Conservation (phyloP, 2,888 invertebrate species). For the Tiliacea citrago region DNA sequence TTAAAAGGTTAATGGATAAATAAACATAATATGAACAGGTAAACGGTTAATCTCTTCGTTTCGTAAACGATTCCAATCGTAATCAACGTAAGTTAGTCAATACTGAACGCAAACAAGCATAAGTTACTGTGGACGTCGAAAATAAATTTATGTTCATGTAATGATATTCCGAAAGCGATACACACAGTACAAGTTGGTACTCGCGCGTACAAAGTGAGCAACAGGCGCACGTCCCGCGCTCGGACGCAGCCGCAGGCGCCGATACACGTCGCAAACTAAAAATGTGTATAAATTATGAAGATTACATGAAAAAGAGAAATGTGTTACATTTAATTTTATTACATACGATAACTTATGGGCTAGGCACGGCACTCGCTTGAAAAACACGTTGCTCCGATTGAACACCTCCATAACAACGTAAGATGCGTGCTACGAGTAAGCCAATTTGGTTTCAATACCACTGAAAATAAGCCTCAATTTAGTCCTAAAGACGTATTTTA, state of each 20-base stretch:
- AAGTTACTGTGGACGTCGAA: slow-evolving; percentile 70
- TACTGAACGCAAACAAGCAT: slow-evolving; percentile 70
- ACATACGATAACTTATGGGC: slow-evolving; percentile 89
- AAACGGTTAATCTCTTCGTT: slow-evolving; percentile 48
- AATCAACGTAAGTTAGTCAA: slow-evolving; percentile 66
- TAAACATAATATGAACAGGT: slow-evolving; percentile 35
- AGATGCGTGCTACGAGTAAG: slow-evolving; percentile 22
- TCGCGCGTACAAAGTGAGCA: slow-evolving; percentile 68
- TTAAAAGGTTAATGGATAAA: slow-evolving; percentile 41
- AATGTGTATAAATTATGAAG: slow-evolving; percentile 90
- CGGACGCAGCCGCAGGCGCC: slow-evolving; percentile 79
- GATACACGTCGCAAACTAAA: slow-evolving; percentile 87
- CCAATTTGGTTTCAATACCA: slow-evolving; percentile 41
- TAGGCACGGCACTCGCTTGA: slow-evolving; percentile 87
- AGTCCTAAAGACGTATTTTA: slow-evolving; percentile 29
- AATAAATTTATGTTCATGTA: slow-evolving; percentile 75
- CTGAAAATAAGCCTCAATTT: slow-evolving; percentile 60
- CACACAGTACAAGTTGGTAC: slow-evolving; percentile 59
- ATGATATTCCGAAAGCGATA: slow-evolving; percentile 75
- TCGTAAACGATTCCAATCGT: slow-evolving; percentile 62
- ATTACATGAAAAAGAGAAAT: slow-evolving; percentile 90
- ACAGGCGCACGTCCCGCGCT: slow-evolving; percentile 56
- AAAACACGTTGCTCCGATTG: slow-evolving; percentile 81
- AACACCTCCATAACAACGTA: slow-evolving; percentile 63
- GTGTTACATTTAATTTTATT: slow-evolving; percentile 91